phyloP scores from a whole-genome alignment of 2,888 invertebrate genomes.

The Xylophagus ater region DNA sequence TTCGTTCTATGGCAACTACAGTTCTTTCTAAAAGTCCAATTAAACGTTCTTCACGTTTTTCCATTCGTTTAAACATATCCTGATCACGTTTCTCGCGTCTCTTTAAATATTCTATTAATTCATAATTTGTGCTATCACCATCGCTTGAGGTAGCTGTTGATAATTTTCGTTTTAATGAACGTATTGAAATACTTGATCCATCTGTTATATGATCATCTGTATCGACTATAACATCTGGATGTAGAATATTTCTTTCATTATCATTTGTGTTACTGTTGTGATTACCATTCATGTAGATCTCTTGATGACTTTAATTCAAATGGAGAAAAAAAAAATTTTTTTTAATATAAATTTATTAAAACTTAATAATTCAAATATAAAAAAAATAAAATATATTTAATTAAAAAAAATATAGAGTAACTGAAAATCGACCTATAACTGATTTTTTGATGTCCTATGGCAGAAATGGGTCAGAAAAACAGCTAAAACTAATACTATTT shows the following conservation, averaged over 20 bases:
- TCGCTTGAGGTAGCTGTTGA: conserved; percentile 32
- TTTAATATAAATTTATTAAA: background rate
- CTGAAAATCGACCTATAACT: too few relatives aligned
- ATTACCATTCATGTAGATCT: conserved; percentile 21
- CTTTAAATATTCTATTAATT: conserved; percentile 37
- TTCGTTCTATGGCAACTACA: conserved; percentile 35
- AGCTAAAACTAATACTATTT: too few relatives aligned
- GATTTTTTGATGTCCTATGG: too few relatives aligned
- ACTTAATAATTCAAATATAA: background rate
- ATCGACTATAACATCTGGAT: conserved; percentile 39
- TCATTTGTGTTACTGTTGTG: conserved; percentile 1
- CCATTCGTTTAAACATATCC: conserved; percentile 35
- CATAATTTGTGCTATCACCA: conserved; percentile 31
- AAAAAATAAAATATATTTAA: background rate
- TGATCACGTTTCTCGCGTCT: conserved; percentile 37
- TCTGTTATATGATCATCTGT: conserved; percentile 37
- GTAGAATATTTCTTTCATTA: conserved; percentile 26
- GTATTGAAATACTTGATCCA: conserved; percentile 23
- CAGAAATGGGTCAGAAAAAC: too few relatives aligned
- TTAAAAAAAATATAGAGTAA: too few relatives aligned
- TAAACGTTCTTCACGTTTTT: conserved; percentile 36
- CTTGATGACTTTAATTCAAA: conserved; percentile 27
- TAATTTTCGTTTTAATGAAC: conserved; percentile 31
- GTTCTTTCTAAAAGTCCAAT: conserved; percentile 35
- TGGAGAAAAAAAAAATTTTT: background rate